These are phyloP conservation scores for Eupithecia centaureata DNA, from an alignment of 2,888 invertebrate genomes.

Conservation along the genomic window DNA sequence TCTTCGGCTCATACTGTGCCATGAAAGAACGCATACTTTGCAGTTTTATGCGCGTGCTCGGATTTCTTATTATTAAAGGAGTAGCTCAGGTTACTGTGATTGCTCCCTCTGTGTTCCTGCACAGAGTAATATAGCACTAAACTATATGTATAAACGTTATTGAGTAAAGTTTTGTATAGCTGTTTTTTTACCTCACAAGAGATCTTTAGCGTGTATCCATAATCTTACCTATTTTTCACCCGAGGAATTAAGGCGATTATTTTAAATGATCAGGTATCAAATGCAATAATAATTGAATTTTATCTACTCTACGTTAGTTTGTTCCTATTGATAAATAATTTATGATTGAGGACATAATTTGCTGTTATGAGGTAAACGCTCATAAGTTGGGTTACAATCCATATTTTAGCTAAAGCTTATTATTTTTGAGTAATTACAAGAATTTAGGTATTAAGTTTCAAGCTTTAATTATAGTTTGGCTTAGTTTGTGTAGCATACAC, in stretches of 20 bases:
- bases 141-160: not conserved
- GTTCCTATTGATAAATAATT: too few relatives aligned
- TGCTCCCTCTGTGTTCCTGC: constrained; percentile 36
- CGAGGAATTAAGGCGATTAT: not conserved
- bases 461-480: too few relatives aligned
- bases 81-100: constrained; percentile 36
- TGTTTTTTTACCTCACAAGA: not conserved
- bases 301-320: too few relatives aligned
- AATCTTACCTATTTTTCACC: too few relatives aligned
- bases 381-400: too few relatives aligned
- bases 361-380: too few relatives aligned
- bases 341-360: too few relatives aligned
- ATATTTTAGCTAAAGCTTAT: not conserved
- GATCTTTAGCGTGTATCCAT: too few relatives aligned
- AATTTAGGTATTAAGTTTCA: too few relatives aligned
- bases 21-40: constrained; percentile 18
- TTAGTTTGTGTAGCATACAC: too few relatives aligned
- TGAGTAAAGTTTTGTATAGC: not conserved
- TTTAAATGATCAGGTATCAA: not conserved
- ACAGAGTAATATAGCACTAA: constrained; percentile 9
- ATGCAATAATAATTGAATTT: not conserved
- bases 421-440: too few relatives aligned
- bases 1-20: constrained; percentile 9
- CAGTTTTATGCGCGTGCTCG: constrained; percentile 26
- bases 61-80: constrained; percentile 37